Base-by-base conservation (phyloP, 2,113 vertebrate species). In the Rhynchopsitta pachyrhyncha region DNA sequence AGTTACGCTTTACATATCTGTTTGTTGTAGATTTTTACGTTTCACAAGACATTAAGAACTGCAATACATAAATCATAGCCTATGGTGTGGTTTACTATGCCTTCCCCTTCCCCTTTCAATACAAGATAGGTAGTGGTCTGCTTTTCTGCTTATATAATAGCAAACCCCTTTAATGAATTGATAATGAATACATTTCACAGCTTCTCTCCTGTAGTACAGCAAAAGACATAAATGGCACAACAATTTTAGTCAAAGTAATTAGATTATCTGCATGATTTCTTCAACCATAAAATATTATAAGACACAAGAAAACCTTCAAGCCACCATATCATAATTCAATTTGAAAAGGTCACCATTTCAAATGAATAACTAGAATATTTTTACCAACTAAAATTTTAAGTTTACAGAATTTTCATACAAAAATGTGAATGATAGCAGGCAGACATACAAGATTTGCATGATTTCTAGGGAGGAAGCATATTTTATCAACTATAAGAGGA, bases 11-110 rank as follows among this genome's bases (percentile, higher is more conserved):
- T 97, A 93, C 93, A 85, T 96, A 94, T 95, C 95, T 97, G 94
- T 97, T 98, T 98, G 98, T 98, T 97, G 97, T 96, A 97, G 92
- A 95, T 94, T 97, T 98, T 97, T 96, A 96, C 90, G 90, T 98
- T 98, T 96, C 95, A 94, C 75, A 97, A 97, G 97, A 89, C 82
- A 97, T 83, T 95, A 95, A 91, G 93, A 95, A 93, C 97, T 33
- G 82, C 74, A 96, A 95, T 93, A 95, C 86, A 94, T 93, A 96
- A 98, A 89, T 92, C 85, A 47, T 11, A 96, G 96, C 95, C 97
- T 85, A 53, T 64, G 68, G 93, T 71, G 41, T 18, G 42, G 39
- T 94, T 97, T 96, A 76, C 88, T 92, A 82, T 63, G 76, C 63
- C 46, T 76, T 82, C 66, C 50, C 79, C 81, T 93, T 92, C 92